These are phyloP conservation scores for Hippasteria phrygiana DNA, from an alignment of 53 echinoderm and acorn worm species.

Conservation along the genomic window DNA sequence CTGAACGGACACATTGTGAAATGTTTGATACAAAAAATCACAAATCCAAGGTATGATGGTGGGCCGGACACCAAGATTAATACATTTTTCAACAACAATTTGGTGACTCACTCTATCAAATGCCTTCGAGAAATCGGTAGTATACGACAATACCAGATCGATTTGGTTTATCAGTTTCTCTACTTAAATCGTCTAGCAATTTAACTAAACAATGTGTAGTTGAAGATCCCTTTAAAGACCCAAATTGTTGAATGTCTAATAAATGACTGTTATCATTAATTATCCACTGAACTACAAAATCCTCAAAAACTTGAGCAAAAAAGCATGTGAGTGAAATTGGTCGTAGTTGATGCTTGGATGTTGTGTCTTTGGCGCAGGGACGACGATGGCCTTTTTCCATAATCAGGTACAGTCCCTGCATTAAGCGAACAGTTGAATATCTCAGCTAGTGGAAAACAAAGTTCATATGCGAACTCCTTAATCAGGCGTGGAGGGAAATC, in stretches of 20 bases:
- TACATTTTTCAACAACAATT: slow-evolving; percentile 34
- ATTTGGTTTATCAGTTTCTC: slow-evolving; percentile 35
- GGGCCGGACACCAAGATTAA: slow-evolving; percentile 29
- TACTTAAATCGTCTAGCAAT: slow-evolving; percentile 25
- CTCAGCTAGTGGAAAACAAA: slow-evolving; percentile 25
- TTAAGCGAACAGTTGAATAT: slow-evolving; percentile 26
- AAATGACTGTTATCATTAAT: slow-evolving; percentile 4
- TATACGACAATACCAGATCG: slow-evolving; percentile 15
- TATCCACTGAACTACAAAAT: slow-evolving; percentile 50
- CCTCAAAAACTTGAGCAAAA: slow-evolving; percentile 52
- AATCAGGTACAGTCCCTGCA: slow-evolving; percentile 25
- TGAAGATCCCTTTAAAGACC: slow-evolving; percentile 27
- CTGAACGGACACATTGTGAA: slow-evolving; percentile 21
- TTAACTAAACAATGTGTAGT: slow-evolving; percentile 54
- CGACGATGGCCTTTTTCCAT: slow-evolving; percentile 32
- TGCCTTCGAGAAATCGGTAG: slow-evolving; percentile 53
- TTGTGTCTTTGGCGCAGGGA: slow-evolving; percentile 35
- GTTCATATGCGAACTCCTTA: slow-evolving; percentile 36
- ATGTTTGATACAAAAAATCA: slow-evolving; percentile 29
- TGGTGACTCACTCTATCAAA: slow-evolving; percentile 54
- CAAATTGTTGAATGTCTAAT: slow-evolving; percentile 31
- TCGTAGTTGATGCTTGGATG: slow-evolving; percentile 34
- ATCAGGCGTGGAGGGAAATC: slow-evolving; percentile 20
- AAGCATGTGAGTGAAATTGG: slow-evolving; percentile 51
- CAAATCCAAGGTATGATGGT: slow-evolving; percentile 59